Base-by-base conservation (phyloP, 2,888 invertebrate species). In the Phragmatobia fuliginosa region DNA sequence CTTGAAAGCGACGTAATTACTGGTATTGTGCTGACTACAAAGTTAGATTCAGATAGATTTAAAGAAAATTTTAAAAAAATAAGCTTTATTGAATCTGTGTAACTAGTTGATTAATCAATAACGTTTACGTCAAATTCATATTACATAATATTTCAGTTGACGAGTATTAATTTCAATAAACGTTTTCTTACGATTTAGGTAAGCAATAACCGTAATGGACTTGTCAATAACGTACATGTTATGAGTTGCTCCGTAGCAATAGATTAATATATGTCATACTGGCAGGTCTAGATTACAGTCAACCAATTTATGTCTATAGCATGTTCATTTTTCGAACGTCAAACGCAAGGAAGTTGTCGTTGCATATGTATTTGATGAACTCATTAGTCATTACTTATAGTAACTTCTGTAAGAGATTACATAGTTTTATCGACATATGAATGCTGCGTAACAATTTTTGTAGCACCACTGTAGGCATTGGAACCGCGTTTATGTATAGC, bases 231-330 rank as follows among this genome's bases (percentile, higher is more conserved):
- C 68, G 65, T 70, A 59, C 28, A 56, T 66, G 71, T 77, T 75
- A 76, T 74, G 70, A 79, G 72, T 78, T 76, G 36, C 62, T 61
- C 60, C 10, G 18, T 18, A 38, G 68, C 78, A 76, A 76, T 78
- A 80, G 71, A 79, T 78, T 79, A 80, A 36, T 25, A 21, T 66
- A 60, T 59, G 45, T 32, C 32, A 60, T 60, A 58, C 72, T 70
- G 63, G 62, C 62, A 59, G 67, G 65, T 36, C 71, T 60, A 73
- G 21, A 28, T 56, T 28, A 25, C 16, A 71, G 70, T 73, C 70
- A 62, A 36, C 7, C 32, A 49, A 64, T 49, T 63, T 64, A 62
- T 38, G 11, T 18, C 21, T 41, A 62, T 6, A 41, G 21, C 21
- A 28, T 62, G 28, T 31, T 62, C 62, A 41, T 41, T 41, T 41